Evolutionary conservation across 2,797 vertebrate genomes (phyloP).

Genomic region (Macrochelys suwanniensis): DNA sequence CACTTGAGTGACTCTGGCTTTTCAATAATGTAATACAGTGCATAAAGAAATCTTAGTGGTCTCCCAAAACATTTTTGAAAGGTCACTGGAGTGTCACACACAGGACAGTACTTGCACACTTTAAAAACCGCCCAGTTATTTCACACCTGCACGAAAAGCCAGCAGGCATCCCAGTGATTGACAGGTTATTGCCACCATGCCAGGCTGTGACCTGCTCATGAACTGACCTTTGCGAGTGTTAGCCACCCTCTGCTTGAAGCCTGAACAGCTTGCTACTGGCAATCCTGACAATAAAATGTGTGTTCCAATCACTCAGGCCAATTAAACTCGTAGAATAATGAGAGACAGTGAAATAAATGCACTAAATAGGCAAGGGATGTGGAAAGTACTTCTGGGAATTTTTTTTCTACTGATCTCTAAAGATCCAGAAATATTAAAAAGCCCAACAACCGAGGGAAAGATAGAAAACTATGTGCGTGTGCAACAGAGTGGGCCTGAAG

Average conservation of each 20-base stretch:
- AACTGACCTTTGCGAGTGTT: not conserved
- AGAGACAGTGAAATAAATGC: not conserved
- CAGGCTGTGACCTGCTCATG: not conserved
- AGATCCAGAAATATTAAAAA: not conserved
- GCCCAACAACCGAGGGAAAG: not conserved
- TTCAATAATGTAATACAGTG: not conserved
- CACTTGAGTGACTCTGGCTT: not conserved
- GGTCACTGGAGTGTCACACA: not conserved
- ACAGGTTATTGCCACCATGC: not conserved
- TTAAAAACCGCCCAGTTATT: not conserved
- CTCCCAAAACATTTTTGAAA: not conserved
- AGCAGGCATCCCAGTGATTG: not conserved
- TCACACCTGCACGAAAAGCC: not conserved
- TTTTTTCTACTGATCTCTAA: not conserved
- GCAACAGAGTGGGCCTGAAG: not conserved
- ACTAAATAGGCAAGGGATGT: not conserved
- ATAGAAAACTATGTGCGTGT: not conserved
- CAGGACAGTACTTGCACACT: not conserved
- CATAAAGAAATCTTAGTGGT: not conserved
- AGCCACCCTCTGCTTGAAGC: not conserved
- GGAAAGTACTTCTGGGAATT: not conserved
- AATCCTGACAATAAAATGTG: not conserved
- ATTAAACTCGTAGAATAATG: not conserved
- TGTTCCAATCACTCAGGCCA: not conserved
- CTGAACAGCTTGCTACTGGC: not conserved